Evolutionary conservation across 2,113 vertebrate genomes (phyloP), one percentile per base, ranked within the genome.

Genomic region (Calypte anna): DNA sequence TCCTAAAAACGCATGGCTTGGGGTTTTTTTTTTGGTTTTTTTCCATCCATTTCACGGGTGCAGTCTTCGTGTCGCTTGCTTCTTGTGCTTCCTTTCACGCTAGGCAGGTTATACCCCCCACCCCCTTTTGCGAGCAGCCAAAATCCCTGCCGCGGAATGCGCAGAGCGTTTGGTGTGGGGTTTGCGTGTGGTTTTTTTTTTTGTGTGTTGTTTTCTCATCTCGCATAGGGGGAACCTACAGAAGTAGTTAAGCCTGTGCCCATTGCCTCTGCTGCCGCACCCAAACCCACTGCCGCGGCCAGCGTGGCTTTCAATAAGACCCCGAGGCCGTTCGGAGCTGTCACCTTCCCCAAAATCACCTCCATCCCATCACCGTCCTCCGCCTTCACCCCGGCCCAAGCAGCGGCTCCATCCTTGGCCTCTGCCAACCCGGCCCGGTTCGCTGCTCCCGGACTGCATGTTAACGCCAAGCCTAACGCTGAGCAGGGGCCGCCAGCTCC

Each of bases 231-330:
- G 91, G 95, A 98, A 96, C 97, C 97, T 94, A 96, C 97, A 96
- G 98, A 99, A 98, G 98, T 99, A 98, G 98, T 99, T 98, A 99
- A 99, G 93, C 98, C 99, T 88, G 98, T 99, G 94, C 98, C 98
- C 96, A 97, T 99, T 98, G 94, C 98, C 98, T 96, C 98, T 96
- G 97, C 98, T 96, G 94, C 97, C 86, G 98, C 98, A 79, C 97
- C 98, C 53, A 98, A 98, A 98, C 96, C 97, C 96, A 93, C 97
- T 91, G 93, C 91, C 97, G 64, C 98, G 43, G 21, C 97, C 70
- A 97, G 81, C 62, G 94, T 97, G 72, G 98, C 98, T 63, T 99
- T 98, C 98, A 99, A 99, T 98, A 99, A 99, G 94, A 95, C 98
- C 70, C 98, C 98, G 44, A 97, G 98, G 94, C 98, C 98, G 5